Percentiles rank a stretch among this genome's conserved stretches.
Evolutionary conservation across 2,888 invertebrate genomes (phyloP).

Genomic region (Drosophila neutralis): DNA sequence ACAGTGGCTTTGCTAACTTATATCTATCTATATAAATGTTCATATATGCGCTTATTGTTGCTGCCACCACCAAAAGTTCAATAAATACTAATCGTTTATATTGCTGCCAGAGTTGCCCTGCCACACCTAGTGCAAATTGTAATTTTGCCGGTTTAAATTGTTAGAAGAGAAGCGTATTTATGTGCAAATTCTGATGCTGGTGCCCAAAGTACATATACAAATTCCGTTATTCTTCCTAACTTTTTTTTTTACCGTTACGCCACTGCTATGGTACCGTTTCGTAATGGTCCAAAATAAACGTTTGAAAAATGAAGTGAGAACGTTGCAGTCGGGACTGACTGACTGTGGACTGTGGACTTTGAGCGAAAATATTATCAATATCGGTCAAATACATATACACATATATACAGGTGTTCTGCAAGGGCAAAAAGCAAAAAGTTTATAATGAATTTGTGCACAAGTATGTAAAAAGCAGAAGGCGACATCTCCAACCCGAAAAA

Average conservation of each 20-base stretch:
- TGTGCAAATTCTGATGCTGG: background rate
- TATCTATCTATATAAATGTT: background rate
- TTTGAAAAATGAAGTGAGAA: background rate
- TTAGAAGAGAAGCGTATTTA: background rate
- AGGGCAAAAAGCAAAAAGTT: background rate
- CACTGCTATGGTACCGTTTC: background rate
- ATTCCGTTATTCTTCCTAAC: background rate
- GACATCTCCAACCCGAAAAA: background rate
- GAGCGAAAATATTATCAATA: background rate
- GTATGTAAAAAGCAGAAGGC: background rate
- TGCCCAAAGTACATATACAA: background rate
- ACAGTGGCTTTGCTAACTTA: constrained; percentile 8
- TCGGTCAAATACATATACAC: background rate
- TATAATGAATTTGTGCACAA: background rate
- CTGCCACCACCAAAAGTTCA: constrained; percentile 60
- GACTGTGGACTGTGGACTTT: background rate
- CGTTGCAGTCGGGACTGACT: background rate
- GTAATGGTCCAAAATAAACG: background rate
- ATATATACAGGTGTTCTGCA: background rate
- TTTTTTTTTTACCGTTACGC: background rate
- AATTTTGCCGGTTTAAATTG: background rate
- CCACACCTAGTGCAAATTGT: background rate
- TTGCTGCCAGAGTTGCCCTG: no score
- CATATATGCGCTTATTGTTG: constrained; percentile 4
- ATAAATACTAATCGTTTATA: constrained; percentile 70